Conservation (phyloP, 2,113 vertebrate species). For the Sapajus apella region DNA sequence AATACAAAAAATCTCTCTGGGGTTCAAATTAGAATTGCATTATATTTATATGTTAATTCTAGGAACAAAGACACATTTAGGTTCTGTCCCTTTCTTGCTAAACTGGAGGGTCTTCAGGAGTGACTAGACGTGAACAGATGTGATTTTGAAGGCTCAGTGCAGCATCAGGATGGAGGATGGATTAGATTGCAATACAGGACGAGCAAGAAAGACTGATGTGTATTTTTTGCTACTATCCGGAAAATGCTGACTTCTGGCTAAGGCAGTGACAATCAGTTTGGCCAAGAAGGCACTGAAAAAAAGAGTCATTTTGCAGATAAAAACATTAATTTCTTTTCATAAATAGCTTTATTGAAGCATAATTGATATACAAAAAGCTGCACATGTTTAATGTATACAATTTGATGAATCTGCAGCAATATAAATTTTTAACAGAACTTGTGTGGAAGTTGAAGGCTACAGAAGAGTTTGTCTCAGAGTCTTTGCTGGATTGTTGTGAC, state of each 20-base stretch:
- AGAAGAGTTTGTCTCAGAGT: neutral
- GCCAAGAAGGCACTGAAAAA: neutral
- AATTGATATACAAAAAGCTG: neutral
- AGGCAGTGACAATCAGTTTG: neutral
- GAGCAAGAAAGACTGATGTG: neutral
- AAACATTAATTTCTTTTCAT: neutral
- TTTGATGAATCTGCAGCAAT: neutral
- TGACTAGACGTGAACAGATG: neutral
- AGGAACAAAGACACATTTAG: neutral
- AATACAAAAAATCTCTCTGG: neutral
- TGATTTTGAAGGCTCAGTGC: neutral
- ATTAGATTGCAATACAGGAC: neutral
- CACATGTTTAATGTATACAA: neutral
- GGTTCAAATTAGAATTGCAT: neutral
- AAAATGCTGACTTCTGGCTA: neutral
- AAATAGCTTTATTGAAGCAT: neutral
- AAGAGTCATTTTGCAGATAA: neutral
- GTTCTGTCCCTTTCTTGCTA: neutral
- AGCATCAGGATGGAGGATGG: neutral
- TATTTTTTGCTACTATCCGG: neutral
- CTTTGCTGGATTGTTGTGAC: neutral
- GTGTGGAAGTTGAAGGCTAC: neutral
- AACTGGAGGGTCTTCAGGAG: neutral
- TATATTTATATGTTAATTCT: conserved; percentile 19
- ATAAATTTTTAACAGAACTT: neutral